phyloP scores from a whole-genome alignment of 2,797 vertebrate genomes.

The Gymnodraco acuticeps region DNA sequence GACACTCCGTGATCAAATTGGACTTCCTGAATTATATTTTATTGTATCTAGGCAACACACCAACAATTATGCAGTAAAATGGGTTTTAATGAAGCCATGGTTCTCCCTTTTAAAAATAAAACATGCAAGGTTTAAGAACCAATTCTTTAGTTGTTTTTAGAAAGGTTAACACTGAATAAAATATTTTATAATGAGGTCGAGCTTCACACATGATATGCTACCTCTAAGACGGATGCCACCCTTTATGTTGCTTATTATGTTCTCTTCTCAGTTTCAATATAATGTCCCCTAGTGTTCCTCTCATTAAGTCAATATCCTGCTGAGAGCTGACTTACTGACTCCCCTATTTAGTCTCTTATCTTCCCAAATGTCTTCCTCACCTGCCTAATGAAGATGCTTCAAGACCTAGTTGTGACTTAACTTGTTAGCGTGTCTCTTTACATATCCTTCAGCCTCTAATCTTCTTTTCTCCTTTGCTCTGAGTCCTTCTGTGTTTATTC shows the following conservation, averaged over 20 bases:
- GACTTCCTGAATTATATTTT: neutral
- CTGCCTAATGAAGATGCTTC: constrained; percentile 11
- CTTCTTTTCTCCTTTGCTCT: constrained; percentile 25
- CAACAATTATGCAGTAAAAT: neutral
- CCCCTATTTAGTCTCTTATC: constrained; percentile 31
- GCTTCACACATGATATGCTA: constrained; percentile 28
- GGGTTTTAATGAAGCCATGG: neutral
- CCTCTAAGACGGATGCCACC: constrained; percentile 26
- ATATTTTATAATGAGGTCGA: constrained; percentile 18
- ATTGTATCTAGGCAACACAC: neutral
- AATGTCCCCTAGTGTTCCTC: constrained; percentile 36
- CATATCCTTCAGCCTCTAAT: constrained; percentile 35
- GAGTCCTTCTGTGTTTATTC: constrained; percentile 38
- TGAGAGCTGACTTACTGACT: constrained; percentile 42
- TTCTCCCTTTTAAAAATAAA: neutral
- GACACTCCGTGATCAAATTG: neutral
- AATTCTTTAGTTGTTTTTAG: neutral
- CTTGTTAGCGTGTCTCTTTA: constrained; percentile 27
- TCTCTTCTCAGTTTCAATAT: constrained; percentile 30
- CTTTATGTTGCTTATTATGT: constrained; percentile 57
- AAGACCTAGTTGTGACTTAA: constrained; percentile 36
- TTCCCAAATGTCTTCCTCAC: constrained; percentile 16
- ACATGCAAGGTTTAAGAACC: neutral
- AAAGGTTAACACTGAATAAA: constrained; percentile 30
- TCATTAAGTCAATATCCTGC: constrained; percentile 71